Percentiles rank a stretch among this genome's conserved stretches.
Evolutionary conservation across 1,140 invertebrate genomes (phyloP).

Genomic region (Drosophila nikananu): DNA sequence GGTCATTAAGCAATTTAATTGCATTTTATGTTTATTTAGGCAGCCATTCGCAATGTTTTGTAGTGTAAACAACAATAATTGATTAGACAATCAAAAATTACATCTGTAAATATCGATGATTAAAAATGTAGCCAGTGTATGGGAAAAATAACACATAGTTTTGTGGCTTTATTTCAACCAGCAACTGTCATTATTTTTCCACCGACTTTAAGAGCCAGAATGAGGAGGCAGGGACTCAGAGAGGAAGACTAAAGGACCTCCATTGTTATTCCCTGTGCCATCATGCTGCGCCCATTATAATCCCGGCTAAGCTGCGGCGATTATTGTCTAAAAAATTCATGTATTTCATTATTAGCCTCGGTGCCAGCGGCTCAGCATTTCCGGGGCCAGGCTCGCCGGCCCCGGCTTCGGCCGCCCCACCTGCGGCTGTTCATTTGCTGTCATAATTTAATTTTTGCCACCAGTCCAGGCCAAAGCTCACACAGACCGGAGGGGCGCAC

Average conservation of each 20-base stretch:
- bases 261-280: slow-evolving; percentile 37
- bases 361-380: slow-evolving; percentile 52
- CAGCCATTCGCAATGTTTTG: slow-evolving; percentile 22
- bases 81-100: slow-evolving; percentile 61
- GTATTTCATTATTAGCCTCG: slow-evolving; percentile 79
- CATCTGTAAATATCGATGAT: slow-evolving; percentile 56
- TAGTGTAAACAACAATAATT: slow-evolving; percentile 69
- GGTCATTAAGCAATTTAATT: slow-evolving; percentile 72
- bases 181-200: slow-evolving; percentile 1
- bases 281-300: slow-evolving; percentile 61
- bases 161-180: not conserved
- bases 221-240: not conserved
- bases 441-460: slow-evolving; percentile 82
- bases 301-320: slow-evolving; percentile 70
- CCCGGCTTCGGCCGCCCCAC: slow-evolving; percentile 20
- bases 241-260: not conserved
- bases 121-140: slow-evolving; percentile 17
- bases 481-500: slow-evolving; percentile 37
- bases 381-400: slow-evolving; percentile 50
- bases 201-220: slow-evolving; percentile 27
- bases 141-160: slow-evolving; percentile 6
- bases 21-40: slow-evolving; percentile 68
- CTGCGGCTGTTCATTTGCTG: slow-evolving; percentile 76
- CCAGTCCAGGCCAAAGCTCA: slow-evolving; percentile 43
- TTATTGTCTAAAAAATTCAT: slow-evolving; percentile 83